Conservation (phyloP, 2,888 invertebrate species). For the Drosophila pseudotakahashii region DNA sequence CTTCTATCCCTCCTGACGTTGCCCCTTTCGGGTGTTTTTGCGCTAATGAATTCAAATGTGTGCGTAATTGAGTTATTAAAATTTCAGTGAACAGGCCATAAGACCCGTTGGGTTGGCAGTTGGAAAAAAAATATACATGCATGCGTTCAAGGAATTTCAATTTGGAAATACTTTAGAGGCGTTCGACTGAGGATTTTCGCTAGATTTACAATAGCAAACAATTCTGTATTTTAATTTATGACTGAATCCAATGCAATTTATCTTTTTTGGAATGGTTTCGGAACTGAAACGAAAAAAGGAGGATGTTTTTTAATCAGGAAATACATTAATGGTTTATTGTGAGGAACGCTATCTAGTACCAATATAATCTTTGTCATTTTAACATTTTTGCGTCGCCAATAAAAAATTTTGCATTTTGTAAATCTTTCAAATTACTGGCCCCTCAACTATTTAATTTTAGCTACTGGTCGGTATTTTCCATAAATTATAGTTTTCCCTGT, state of each 20-base stretch:
- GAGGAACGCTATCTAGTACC: background rate
- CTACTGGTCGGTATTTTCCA: background rate
- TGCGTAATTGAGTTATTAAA: slow-evolving; percentile 83
- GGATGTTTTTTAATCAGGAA: background rate
- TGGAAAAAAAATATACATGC: slow-evolving; percentile 20
- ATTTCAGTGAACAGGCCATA: slow-evolving; percentile 64
- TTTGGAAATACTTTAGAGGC: slow-evolving; percentile 65
- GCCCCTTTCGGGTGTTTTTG: slow-evolving; percentile 31
- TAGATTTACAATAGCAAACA: slow-evolving; percentile 34
- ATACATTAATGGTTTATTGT: too few species aligned
- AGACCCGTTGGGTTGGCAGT: slow-evolving; percentile 6
- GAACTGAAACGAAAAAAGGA: background rate
- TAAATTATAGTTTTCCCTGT: background rate
- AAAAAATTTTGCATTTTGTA: background rate
- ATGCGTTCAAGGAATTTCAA: slow-evolving; percentile 43
- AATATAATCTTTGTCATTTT: background rate
- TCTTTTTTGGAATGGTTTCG: slow-evolving; percentile 22
- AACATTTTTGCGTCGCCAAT: background rate
- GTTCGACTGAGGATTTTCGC: slow-evolving; percentile 63
- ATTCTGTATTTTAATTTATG: slow-evolving; percentile 62
- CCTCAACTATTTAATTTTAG: background rate
- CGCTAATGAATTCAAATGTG: slow-evolving; percentile 83
- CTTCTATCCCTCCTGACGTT: slow-evolving; percentile 37
- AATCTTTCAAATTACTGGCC: background rate
- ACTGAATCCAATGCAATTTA: slow-evolving; percentile 62